Conservation (phyloP, 2,797 vertebrate genomes). For the Sarcoramphus papa region DNA sequence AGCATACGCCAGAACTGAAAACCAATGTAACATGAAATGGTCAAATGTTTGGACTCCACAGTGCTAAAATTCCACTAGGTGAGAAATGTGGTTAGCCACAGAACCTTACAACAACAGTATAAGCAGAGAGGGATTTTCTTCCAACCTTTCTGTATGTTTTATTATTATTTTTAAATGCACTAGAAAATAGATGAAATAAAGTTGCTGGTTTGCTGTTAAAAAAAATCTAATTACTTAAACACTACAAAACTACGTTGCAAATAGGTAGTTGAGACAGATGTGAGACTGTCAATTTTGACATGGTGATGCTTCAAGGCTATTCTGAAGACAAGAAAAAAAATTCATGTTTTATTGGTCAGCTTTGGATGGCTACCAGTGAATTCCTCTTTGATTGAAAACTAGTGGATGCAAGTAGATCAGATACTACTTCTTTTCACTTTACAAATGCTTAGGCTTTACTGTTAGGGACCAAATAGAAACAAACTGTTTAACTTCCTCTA, state of each 20-base stretch:
- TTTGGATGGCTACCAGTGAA: background rate
- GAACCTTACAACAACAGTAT: background rate
- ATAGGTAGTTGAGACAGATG: background rate
- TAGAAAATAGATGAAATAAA: constrained; percentile 51
- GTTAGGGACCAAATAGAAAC: background rate
- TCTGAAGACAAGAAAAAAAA: background rate
- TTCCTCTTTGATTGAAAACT: background rate
- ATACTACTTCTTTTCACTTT: background rate
- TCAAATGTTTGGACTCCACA: constrained; percentile 1
- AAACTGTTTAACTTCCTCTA: background rate
- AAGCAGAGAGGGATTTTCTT: background rate
- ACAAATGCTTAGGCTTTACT: background rate
- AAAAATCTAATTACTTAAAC: background rate
- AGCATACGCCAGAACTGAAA: constrained; percentile 32
- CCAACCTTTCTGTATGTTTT: background rate
- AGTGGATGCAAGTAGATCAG: background rate
- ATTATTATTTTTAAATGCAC: background rate
- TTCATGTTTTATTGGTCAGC: background rate
- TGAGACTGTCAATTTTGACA: background rate
- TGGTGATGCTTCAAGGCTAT: background rate
- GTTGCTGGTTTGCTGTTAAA: background rate
- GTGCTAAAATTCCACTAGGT: constrained; percentile 30
- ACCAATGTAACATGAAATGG: background rate
- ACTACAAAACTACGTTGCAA: background rate
- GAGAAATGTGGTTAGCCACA: constrained; percentile 3